Percentiles rank a stretch among this genome's conserved stretches.
Conservation (phyloP, 2,888 invertebrate species). For the Eristalinus aeneus region DNA sequence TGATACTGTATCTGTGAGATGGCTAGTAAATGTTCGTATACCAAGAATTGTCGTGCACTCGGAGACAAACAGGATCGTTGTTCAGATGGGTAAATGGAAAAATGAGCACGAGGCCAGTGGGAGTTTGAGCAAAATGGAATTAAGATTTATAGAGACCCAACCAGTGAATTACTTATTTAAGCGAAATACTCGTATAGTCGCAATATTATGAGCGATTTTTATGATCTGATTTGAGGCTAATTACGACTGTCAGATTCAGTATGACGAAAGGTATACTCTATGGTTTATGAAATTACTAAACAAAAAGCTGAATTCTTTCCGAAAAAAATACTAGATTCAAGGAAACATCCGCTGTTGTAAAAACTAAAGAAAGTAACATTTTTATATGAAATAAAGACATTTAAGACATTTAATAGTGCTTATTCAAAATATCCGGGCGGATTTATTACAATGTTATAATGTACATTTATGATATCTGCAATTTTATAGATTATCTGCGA, state of each 20-base stretch:
- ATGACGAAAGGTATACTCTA: too few relatives aligned
- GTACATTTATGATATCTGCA: too few relatives aligned
- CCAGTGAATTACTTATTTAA: slow-evolving; percentile 2
- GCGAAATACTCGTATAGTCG: slow-evolving; percentile 1
- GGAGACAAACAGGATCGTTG: slow-evolving; percentile 47
- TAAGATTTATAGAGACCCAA: slow-evolving; percentile 31
- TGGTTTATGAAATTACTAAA: too few relatives aligned
- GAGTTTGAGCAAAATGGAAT: background rate
- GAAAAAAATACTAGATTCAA: too few relatives aligned
- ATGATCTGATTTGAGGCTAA: background rate
- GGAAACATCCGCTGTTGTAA: too few relatives aligned
- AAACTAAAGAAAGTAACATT: too few relatives aligned
- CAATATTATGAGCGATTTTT: background rate
- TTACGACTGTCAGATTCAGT: background rate
- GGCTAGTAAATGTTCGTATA: slow-evolving; percentile 17
- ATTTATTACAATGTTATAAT: too few relatives aligned
- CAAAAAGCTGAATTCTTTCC: too few relatives aligned
- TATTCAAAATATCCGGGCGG: too few relatives aligned
- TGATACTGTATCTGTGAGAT: slow-evolving; percentile 47
- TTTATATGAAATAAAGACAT: too few relatives aligned
- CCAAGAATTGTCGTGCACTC: slow-evolving; percentile 6
- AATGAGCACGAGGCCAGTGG: slow-evolving; percentile 5
- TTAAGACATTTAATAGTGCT: too few relatives aligned
- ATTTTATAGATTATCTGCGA: too few relatives aligned
- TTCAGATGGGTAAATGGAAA: slow-evolving; percentile 9